Evolutionary conservation across 1,140 invertebrate genomes (phyloP), one percentile per base, ranked within the genome.

Genomic region (Globodera ellingtonae): DNA sequence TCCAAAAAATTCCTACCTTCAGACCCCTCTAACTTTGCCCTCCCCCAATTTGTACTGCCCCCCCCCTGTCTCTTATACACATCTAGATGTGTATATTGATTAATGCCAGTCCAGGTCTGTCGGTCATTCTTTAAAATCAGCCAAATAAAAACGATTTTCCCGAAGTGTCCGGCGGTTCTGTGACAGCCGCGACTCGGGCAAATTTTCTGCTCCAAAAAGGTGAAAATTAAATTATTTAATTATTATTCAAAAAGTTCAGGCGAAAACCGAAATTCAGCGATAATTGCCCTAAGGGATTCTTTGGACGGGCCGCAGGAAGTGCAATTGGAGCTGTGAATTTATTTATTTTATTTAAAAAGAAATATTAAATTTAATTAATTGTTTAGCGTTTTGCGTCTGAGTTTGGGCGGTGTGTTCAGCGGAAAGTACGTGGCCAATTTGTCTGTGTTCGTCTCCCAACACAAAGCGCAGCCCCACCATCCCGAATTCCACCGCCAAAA

Each of bases 341-440:
- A 13, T 15, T 10, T 18, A 5, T 47, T 48, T 50, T 50, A 4
- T 66, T 67, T 15, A 9, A 24, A 24, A 80, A 75, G 80, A 82
- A 79, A 83, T 35, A 48, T 84, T n/a, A 78, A 66, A n/a, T 69
- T 35, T 35, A 35, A 35, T 35, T 35, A 13, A 13, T 21, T 10
- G 1, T 62, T 75, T 21, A 75, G 56, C 6, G 71, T 71, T 5
- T 82, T 88, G 9, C 75, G 87, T 52, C 75, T 88, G 67, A 81
- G 72, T 65, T 84, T 80, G 13, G 83, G 85, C 73, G 85, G 85
- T 1, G 73, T 79, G 15, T 87, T 87, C 75, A 73, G 50, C 24
- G 86, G 87, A 24, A 88, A 89, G 78, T 89, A 87, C 71, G 80
- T 89, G 5, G 87, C 87, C 71, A 89, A 89, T 77, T 77, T 89